These are phyloP conservation scores for Corythornis cristatus DNA, from an alignment of 2,113 vertebrate species.

Conservation along the genomic window DNA sequence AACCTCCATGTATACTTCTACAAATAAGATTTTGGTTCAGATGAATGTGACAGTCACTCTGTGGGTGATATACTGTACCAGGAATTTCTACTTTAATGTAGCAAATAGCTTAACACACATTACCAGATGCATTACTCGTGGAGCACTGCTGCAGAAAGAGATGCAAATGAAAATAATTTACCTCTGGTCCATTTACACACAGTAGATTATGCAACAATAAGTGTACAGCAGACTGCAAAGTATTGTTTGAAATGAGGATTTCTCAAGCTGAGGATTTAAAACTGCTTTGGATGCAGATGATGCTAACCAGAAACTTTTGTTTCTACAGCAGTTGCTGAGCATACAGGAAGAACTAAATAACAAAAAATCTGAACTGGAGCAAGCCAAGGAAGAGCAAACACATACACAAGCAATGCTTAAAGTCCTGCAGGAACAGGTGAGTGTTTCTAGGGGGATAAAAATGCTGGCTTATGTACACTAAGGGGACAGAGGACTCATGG, in stretches of 20 bases:
- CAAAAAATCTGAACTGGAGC: conserved; percentile 89
- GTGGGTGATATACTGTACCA: conserved; percentile 20
- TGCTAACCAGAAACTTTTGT: conserved; percentile 38
- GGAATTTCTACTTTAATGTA: background rate
- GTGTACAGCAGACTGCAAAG: background rate
- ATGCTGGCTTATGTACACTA: background rate
- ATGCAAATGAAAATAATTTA: conserved; percentile 20
- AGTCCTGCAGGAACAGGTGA: conserved; percentile 84
- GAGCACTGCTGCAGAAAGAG: background rate
- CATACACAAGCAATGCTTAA: conserved; percentile 80
- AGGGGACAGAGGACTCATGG: background rate
- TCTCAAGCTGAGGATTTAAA: conserved; percentile 4
- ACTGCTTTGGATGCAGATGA: background rate
- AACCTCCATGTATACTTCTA: background rate
- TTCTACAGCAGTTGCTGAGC: conserved; percentile 86
- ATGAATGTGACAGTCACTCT: conserved; percentile 28
- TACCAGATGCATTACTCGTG: background rate
- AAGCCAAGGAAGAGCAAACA: conserved; percentile 87
- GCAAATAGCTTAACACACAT: conserved; percentile 1
- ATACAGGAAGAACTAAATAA: conserved; percentile 90
- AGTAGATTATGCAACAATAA: background rate
- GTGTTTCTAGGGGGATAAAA: background rate
- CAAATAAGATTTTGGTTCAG: conserved; percentile 45
- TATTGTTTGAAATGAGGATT: background rate
- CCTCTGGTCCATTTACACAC: background rate